Conservation (phyloP, 2,797 vertebrate species). For the Rallus crepitans region DNA sequence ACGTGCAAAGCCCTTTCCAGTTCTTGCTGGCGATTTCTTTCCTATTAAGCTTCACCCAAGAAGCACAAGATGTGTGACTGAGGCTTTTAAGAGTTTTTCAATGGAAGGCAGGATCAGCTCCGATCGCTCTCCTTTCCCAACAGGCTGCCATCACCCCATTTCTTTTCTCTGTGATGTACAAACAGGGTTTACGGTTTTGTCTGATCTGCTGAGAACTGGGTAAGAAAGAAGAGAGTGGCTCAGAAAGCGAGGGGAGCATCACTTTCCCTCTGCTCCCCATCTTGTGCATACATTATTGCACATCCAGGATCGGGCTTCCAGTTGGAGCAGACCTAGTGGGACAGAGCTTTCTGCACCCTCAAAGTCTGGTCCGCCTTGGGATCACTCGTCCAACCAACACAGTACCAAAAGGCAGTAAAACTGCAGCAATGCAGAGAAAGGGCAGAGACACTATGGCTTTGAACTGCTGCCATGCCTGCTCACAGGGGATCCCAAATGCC, state of each 20-base stretch:
- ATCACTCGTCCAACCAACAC: not conserved
- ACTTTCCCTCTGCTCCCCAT: not conserved
- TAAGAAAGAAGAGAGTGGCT: not conserved
- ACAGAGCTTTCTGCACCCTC: not conserved
- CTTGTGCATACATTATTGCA: accelerated
- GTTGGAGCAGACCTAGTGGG: not conserved
- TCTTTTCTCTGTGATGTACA: not conserved
- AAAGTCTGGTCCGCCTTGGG: not conserved
- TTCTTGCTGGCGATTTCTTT: not conserved
- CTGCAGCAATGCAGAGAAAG: not conserved
- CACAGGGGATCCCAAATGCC: not conserved
- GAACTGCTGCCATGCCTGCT: not conserved
- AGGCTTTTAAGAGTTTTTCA: not conserved
- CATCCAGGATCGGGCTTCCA: not conserved
- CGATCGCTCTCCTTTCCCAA: not conserved
- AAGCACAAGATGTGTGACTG: accelerated
- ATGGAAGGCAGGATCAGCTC: not conserved
- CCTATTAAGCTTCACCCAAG: not conserved
- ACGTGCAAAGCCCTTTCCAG: not conserved
- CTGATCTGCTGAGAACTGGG: not conserved
- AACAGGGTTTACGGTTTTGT: not conserved
- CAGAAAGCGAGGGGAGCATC: not conserved
- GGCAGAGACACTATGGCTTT: not conserved
- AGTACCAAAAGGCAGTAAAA: not conserved
- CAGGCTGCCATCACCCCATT: not conserved